Conservation (phyloP, 2,888 invertebrate species). For the Morinoia aosen region DNA sequence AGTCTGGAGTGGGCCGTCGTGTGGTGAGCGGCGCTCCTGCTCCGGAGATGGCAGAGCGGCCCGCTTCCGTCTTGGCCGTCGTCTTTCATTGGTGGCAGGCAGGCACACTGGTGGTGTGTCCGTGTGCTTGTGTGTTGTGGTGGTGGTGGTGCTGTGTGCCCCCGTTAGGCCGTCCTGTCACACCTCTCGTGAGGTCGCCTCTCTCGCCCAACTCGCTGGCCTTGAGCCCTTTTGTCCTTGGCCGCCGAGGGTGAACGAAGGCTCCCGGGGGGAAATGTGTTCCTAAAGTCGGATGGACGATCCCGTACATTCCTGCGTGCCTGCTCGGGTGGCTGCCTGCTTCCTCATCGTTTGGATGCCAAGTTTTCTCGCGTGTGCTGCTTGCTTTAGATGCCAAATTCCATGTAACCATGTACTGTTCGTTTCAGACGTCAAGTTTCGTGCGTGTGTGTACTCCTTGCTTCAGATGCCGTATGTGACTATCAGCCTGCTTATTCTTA, state of each 20-base stretch:
- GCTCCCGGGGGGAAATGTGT: constrained; percentile 35
- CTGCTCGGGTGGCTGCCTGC: neutral
- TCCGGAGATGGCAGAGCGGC: neutral
- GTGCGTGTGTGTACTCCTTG: neutral
- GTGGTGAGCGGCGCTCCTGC: neutral
- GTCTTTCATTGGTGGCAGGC: neutral
- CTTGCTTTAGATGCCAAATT: neutral
- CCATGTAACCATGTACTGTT: no score
- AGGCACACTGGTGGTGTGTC: neutral
- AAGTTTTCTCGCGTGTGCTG: neutral
- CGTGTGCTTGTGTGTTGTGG: neutral
- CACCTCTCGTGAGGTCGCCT: neutral
- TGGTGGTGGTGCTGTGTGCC: neutral
- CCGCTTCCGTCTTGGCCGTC: neutral
- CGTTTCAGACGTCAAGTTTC: neutral
- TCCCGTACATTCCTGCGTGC: constrained; percentile 5
- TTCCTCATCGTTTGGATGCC: neutral
- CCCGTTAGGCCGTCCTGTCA: neutral
- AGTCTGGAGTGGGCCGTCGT: constrained; percentile 40
- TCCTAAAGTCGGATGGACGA: constrained; percentile 51
- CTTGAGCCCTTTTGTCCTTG: constrained; percentile 39
- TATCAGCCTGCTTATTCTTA: neutral
- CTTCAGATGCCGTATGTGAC: neutral
- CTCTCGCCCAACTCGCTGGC: neutral
- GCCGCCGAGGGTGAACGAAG: constrained; percentile 22